Percentiles rank a stretch among this genome's conserved stretches.
Evolutionary conservation across 1,140 invertebrate genomes (phyloP).

Genomic region (Dendroctonus valens): DNA sequence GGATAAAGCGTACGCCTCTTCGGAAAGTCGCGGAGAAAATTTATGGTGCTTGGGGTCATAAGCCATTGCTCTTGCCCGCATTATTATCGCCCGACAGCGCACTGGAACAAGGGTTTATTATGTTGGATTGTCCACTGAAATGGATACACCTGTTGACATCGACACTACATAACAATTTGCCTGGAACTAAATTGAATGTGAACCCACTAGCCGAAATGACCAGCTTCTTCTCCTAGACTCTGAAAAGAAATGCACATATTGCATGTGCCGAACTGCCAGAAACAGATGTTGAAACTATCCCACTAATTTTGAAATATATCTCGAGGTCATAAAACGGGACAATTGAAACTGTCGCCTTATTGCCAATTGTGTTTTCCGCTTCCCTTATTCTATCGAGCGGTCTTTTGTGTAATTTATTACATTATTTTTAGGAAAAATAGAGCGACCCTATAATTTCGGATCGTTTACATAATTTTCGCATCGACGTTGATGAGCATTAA

Average conservation of each 20-base stretch:
- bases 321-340: neutral
- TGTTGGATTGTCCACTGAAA: conserved; percentile 50
- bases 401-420: conserved; percentile 12
- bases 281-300: neutral
- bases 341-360: neutral
- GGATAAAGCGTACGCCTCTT: conserved; percentile 9
- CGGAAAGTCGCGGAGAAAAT: conserved; percentile 45
- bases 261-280: neutral
- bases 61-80: conserved; percentile 51
- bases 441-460: conserved; percentile 10
- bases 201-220: no score
- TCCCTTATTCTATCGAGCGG: neutral
- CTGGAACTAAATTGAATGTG: no score
- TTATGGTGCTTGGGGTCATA: conserved; percentile 50
- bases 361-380: neutral
- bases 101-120: conserved; percentile 40
- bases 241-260: neutral
- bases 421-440: neutral
- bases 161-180: neutral
- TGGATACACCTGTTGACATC: conserved; percentile 50
- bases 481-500: neutral
- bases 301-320: conserved; percentile 5
- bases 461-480: conserved; percentile 17
- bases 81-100: conserved; percentile 46
- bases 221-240: neutral